A percentile compares a stretch with the other conserved stretches of the same genome.
phyloP scores from a whole-genome alignment of 2,113 vertebrate genomes.

The Mugil cephalus region DNA sequence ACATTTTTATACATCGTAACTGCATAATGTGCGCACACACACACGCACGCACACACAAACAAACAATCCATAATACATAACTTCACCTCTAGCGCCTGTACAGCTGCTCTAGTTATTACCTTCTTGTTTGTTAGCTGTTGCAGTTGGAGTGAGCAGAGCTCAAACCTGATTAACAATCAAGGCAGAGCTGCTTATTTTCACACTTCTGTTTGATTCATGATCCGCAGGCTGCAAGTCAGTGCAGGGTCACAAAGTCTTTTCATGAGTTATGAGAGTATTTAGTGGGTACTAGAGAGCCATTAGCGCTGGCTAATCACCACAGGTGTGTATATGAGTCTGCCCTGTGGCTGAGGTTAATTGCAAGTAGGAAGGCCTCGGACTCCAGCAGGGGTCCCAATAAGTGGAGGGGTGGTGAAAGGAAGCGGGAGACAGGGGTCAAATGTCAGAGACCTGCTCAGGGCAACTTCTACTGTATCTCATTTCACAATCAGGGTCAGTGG shows the following conservation, averaged over 20 bases:
- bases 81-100: not conserved
- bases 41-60: not conserved
- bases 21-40: not conserved
- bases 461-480: constrained; percentile 41
- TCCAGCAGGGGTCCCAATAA: constrained; percentile 23
- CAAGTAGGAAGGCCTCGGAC: constrained; percentile 65
- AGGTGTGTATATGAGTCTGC: constrained; percentile 57
- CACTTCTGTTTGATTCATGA: constrained; percentile 63
- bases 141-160: constrained; percentile 29
- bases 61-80: constrained; percentile 11
- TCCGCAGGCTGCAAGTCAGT: constrained; percentile 49
- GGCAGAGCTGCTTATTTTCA: constrained; percentile 60
- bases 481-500: constrained; percentile 52
- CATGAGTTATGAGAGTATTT: constrained; percentile 76
- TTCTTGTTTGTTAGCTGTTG: constrained; percentile 24
- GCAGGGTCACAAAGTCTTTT: constrained; percentile 65
- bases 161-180: constrained; percentile 62
- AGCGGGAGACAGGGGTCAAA: constrained; percentile 31
- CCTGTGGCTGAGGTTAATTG: constrained; percentile 80
- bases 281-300: constrained; percentile 67
- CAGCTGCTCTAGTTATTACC: not conserved
- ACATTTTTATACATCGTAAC: not conserved
- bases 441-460: constrained; percentile 51
- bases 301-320: constrained; percentile 70
- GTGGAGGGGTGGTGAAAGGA: constrained; percentile 15